Evolutionary conservation across 2,888 invertebrate species (phyloP), one percentile per base, ranked within the genome.

Genomic region (Caenorhabditis afra): DNA sequence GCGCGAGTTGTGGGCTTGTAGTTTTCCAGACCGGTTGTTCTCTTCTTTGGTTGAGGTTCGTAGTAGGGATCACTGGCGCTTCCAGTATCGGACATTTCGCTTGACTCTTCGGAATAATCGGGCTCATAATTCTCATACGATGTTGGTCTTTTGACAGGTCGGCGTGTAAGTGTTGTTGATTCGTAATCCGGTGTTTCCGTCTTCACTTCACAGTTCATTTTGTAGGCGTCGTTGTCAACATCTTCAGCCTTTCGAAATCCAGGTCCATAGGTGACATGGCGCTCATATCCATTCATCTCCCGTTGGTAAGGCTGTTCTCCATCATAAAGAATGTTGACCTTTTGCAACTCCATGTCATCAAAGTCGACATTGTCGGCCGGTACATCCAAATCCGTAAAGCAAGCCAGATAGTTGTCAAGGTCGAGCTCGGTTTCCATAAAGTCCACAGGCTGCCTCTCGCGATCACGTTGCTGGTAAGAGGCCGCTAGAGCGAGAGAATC

Each of bases 371-470:
- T 73, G 11, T 81, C 81, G 10, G 68, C 66, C n/a, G 66, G 81
- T 0, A 81, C 81, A 16, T 79, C 79, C 14, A 79, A 55, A 29
- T 75, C 76, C 10, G 57, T 62, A 3, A 75, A 62, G 23, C 61
- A 61, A n/a, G 61, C 57, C 12, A 75, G 55, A 35, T 83, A 83
- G 23, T 83, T 68, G 41, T 77, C 79, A 16, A 83, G 66, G 49
- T 81, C 77, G 50, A 83, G 50, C 23, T 79, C 70, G 3, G 68
- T 50, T 68, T 83, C 83, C 79, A 83, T 79, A 44, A 83, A 83
- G 39, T 81, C 76, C 12, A 77, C 67, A 16, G 67, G 58, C 16
- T 81, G 39, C 1, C 64, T 39, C 20, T 73, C 73, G 18, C 73
- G 73, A 18, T 73, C 73, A 18, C 64, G 73, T 45, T 73, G 73